A percentile compares a stretch with the other conserved stretches of the same genome.
These are phyloP conservation scores for Lasius fuliginosus DNA, from an alignment of 2,888 invertebrate species.

Conservation along the genomic window DNA sequence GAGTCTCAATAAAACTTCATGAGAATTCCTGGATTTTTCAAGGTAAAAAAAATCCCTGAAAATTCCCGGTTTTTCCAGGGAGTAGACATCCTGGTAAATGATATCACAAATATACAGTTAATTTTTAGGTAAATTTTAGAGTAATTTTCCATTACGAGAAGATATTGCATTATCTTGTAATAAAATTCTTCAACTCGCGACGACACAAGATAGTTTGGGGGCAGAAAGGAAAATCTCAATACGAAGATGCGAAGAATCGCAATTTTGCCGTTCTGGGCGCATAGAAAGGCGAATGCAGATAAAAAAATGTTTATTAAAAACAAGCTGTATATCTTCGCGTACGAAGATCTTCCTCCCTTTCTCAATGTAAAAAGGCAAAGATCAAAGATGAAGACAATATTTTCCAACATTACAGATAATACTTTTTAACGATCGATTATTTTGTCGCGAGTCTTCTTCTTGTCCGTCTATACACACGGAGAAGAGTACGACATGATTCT, in stretches of 20 bases:
- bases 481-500: background rate
- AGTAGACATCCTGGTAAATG: background rate
- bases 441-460: background rate
- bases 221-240: slow-evolving; percentile 24
- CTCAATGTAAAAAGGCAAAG: background rate
- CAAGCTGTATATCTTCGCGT: slow-evolving; percentile 47
- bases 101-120: background rate
- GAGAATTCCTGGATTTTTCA: too few relatives aligned
- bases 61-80: too few relatives aligned
- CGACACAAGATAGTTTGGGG: background rate
- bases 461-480: background rate
- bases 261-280: slow-evolving; percentile 12
- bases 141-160: background rate
- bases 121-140: background rate
- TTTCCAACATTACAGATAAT: background rate
- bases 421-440: background rate
- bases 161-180: background rate
- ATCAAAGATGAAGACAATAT: background rate
- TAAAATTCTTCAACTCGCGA: background rate
- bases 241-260: background rate
- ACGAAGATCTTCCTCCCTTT: background rate
- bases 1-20: too few relatives aligned
- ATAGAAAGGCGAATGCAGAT: slow-evolving; percentile 45
- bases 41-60: too few relatives aligned
- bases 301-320: slow-evolving; percentile 69